A percentile compares a stretch with the other conserved stretches of the same genome.
Evolutionary conservation across 2,888 invertebrate genomes (phyloP).

Genomic region (Hydriomena furcata): DNA sequence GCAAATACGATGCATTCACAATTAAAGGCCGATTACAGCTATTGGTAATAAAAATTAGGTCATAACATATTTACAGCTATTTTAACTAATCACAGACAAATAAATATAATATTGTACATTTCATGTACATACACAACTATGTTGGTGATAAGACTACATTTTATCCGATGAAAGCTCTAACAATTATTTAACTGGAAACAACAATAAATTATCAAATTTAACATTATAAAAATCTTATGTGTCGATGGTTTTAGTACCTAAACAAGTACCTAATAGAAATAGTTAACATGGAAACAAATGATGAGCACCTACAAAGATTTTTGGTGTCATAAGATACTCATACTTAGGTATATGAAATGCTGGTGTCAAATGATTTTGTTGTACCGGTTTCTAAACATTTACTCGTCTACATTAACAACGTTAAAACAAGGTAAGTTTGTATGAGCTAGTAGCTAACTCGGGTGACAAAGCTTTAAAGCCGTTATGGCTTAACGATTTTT

Average conservation of each 20-base stretch:
- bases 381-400: no score
- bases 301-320: not conserved
- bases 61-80: constrained; percentile 12
- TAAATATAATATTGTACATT: constrained; percentile 40
- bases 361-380: no score
- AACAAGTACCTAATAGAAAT: not conserved
- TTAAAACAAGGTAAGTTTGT: no score
- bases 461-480: no score
- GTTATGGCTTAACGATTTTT: no score
- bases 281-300: constrained; percentile 9
- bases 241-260: constrained; percentile 4
- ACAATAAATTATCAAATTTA: constrained; percentile 1
- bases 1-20: no score
- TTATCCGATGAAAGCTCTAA: constrained; percentile 20
- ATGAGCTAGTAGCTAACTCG: no score
- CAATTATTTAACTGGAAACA: constrained; percentile 17
- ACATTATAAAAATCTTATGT: not conserved
- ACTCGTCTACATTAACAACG: no score
- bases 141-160: constrained; percentile 19
- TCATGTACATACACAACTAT: constrained; percentile 39
- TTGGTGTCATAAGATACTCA: not conserved
- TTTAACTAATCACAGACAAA: constrained; percentile 28
- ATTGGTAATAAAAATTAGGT: constrained; percentile 1
- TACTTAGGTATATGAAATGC: not conserved
- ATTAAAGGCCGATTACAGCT: not conserved